phyloP scores from a whole-genome alignment of 2,888 invertebrate genomes.

The Temnothorax ravouxi region DNA sequence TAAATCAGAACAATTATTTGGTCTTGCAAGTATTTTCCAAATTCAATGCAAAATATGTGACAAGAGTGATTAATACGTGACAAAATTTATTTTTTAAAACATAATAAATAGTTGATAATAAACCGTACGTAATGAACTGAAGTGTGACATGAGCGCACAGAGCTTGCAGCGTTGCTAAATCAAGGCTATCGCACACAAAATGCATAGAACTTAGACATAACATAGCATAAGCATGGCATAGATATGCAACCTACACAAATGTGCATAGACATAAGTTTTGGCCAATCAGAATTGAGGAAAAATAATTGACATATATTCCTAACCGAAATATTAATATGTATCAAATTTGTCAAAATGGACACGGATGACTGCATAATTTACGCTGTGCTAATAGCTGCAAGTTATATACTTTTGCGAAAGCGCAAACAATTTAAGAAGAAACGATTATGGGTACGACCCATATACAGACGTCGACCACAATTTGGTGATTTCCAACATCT shows the following conservation, averaged over 20 bases:
- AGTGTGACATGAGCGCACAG: too few relatives aligned
- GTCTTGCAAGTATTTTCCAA: too few relatives aligned
- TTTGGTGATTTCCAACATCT: conserved; percentile 56
- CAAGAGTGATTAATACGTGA: too few relatives aligned
- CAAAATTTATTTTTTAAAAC: too few relatives aligned
- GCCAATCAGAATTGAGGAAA: conserved; percentile 3
- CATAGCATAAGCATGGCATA: neutral
- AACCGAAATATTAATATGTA: neutral
- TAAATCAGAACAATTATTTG: too few relatives aligned
- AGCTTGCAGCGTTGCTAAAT: too few relatives aligned
- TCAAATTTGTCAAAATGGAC: neutral
- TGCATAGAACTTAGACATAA: neutral
- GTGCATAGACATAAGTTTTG: conserved; percentile 2
- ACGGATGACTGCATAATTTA: neutral
- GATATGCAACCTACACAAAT: neutral
- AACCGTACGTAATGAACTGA: too few relatives aligned
- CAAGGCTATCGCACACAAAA: too few relatives aligned
- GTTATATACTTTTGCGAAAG: conserved; percentile 5
- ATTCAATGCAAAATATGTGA: too few relatives aligned
- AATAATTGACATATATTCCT: neutral
- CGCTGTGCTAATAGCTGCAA: neutral
- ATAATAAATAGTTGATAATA: too few relatives aligned
- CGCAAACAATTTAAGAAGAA: conserved; percentile 10
- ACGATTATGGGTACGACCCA: conserved; percentile 27
- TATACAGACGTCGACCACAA: conserved; percentile 21